A percentile compares a stretch with the other conserved stretches of the same genome.
These are phyloP conservation scores for Cardiocondyla obscurior DNA, from an alignment of 1,140 invertebrate species.

Conservation along the genomic window DNA sequence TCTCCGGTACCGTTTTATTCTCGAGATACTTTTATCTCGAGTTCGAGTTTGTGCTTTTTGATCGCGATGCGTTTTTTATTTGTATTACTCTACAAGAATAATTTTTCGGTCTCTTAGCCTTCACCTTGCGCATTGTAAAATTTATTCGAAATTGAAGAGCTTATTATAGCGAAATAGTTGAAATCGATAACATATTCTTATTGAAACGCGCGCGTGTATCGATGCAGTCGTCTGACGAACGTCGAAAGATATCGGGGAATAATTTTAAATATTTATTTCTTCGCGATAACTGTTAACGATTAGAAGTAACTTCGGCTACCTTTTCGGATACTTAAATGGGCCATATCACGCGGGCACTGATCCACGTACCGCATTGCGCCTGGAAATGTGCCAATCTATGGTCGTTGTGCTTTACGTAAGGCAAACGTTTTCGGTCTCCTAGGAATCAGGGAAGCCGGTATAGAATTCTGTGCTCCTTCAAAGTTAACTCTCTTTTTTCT, in stretches of 20 bases:
- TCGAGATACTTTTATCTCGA: background rate
- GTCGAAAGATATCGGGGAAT: too few species aligned
- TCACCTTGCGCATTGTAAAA: too few species aligned
- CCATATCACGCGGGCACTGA: slow-evolving; percentile 35
- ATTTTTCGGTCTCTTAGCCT: too few species aligned
- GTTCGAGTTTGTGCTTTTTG: background rate
- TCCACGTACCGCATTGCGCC: slow-evolving; percentile 77
- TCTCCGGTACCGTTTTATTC: background rate
- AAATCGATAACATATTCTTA: background rate
- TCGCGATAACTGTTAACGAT: slow-evolving; percentile 7
- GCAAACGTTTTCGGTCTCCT: slow-evolving; percentile 35
- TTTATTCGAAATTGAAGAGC: background rate
- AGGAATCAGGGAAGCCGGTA: background rate
- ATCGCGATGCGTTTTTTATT: background rate
- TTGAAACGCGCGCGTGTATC: background rate
- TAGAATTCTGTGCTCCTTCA: background rate
- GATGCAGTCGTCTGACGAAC: background rate
- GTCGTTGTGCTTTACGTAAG: slow-evolving; percentile 56
- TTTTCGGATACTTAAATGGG: slow-evolving; percentile 50
- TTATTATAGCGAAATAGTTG: background rate
- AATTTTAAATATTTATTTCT: background rate
- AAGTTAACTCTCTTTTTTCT: background rate
- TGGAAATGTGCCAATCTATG: slow-evolving; percentile 75
- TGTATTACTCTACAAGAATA: background rate
- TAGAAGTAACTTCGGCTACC: slow-evolving; percentile 25